Percentiles rank a stretch among this genome's conserved stretches.
Conservation (phyloP, 1,140 invertebrate species). For the Apis dorsata region DNA sequence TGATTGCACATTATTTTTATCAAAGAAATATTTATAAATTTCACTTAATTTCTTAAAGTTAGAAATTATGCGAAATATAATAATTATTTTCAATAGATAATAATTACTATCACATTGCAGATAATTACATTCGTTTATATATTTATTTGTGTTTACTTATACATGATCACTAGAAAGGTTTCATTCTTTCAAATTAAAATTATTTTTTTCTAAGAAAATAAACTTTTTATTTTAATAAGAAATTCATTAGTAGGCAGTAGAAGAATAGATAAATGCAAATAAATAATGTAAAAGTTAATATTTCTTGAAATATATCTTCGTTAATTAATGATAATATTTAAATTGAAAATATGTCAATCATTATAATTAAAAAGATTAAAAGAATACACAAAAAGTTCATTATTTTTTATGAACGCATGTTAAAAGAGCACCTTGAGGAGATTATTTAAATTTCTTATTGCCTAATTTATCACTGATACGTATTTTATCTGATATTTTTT, state of each 20-base stretch:
- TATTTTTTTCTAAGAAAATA: constrained; percentile 15
- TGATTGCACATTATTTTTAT: background rate
- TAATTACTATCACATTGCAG: constrained; percentile 17
- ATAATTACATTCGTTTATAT: constrained; percentile 30
- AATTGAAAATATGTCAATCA: background rate
- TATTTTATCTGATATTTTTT: constrained; percentile 41
- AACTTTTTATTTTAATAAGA: constrained; percentile 21
- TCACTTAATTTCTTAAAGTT: background rate
- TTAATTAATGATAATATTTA: background rate
- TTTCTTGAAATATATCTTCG: background rate
- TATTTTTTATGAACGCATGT: background rate
- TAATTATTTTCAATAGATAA: constrained; percentile 3
- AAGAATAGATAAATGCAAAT: constrained; percentile 23
- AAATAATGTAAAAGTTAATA: constrained; percentile 19
- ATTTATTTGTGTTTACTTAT: background rate
- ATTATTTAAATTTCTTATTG: constrained; percentile 41
- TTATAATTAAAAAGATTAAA: background rate
- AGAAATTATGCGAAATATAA: background rate
- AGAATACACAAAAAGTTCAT: background rate
- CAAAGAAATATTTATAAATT: constrained; percentile 14
- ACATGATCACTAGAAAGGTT: background rate
- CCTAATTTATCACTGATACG: constrained; percentile 44
- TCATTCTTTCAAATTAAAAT: constrained; percentile 3
- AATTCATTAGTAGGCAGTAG: constrained; percentile 28
- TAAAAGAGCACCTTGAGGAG: constrained; percentile 43